Conservation (phyloP, 2,113 vertebrate species). For the Lepus europaeus region DNA sequence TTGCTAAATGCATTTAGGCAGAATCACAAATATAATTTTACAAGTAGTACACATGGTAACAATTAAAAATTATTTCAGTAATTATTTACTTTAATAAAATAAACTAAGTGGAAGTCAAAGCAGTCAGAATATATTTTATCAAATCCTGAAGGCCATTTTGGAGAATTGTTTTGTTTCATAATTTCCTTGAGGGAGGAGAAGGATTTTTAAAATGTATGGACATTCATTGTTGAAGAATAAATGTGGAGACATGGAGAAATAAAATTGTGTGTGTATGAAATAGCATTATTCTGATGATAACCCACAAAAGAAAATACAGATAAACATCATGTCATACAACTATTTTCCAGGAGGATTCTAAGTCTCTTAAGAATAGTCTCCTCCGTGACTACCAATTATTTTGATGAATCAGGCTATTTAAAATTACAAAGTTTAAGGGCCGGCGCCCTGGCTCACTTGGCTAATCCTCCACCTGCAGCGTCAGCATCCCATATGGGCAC, state of each 20-base stretch:
- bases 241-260: not conserved
- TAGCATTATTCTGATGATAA: not conserved
- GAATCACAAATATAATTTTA: not conserved
- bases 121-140: not conserved
- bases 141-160: not conserved
- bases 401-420: not conserved
- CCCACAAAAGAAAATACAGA: not conserved
- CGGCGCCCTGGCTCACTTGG: too few species aligned
- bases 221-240: not conserved
- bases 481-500: too few species aligned
- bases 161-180: not conserved
- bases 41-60: not conserved
- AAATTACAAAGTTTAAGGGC: not conserved
- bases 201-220: not conserved
- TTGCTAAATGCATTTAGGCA: not conserved
- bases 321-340: not conserved
- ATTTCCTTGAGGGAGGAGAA: not conserved
- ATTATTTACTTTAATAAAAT: constrained; percentile 25
- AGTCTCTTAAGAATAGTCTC: not conserved
- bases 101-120: not conserved
- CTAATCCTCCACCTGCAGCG: too few species aligned
- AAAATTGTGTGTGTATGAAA: not conserved
- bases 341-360: not conserved
- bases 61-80: not conserved
- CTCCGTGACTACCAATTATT: not conserved